A percentile compares a stretch with the other conserved stretches of the same genome.
These are phyloP conservation scores for Elymnias hypermnestra DNA, from an alignment of 1,140 invertebrate genomes.

Conservation along the genomic window DNA sequence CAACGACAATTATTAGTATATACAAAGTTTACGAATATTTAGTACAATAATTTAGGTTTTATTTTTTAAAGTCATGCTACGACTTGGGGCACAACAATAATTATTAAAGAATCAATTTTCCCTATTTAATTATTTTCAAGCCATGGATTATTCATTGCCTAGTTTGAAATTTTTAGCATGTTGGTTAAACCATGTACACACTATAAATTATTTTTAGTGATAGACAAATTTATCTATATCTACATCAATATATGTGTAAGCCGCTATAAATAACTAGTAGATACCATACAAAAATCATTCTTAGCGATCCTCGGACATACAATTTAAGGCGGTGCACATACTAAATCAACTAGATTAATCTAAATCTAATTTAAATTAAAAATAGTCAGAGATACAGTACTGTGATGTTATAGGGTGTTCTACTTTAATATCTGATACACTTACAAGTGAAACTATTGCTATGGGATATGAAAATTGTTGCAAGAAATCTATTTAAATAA, in stretches of 20 bases:
- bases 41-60: conserved; percentile 9
- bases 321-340: conserved; percentile 16
- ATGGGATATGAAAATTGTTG: too few relatives aligned
- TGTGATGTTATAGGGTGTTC: too few relatives aligned
- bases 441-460: too few relatives aligned
- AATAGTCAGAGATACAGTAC: background rate
- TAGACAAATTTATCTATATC: background rate
- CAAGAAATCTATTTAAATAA: too few relatives aligned
- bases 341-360: background rate
- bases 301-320: conserved; percentile 2
- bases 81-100: conserved; percentile 7
- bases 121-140: background rate
- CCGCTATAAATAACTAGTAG: conserved; percentile 11
- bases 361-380: background rate
- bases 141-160: background rate
- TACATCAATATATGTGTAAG: conserved; percentile 8
- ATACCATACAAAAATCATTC: conserved; percentile 16
- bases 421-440: too few relatives aligned
- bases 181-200: conserved; percentile 1
- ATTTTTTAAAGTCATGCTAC: conserved; percentile 4
- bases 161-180: background rate
- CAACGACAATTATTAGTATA: conserved; percentile 19
- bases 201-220: background rate
- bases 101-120: background rate
- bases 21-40: conserved; percentile 12